phyloP scores from a whole-genome alignment of 2,888 invertebrate species.

The Uloborus plumipes region DNA sequence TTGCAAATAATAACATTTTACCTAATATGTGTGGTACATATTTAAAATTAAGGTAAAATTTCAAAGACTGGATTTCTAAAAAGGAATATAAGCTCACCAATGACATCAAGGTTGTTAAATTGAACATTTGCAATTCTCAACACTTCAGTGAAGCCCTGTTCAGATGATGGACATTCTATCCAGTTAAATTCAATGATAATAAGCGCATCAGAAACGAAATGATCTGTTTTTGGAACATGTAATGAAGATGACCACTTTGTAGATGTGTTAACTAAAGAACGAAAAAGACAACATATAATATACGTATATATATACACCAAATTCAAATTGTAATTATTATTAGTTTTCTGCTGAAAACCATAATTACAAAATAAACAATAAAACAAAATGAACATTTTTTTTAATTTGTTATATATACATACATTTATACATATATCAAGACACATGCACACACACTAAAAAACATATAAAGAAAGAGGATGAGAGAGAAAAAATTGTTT shows the following conservation, averaged over 20 bases:
- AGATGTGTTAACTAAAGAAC: slow-evolving; percentile 13
- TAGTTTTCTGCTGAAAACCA: too few species aligned
- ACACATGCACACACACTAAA: too few species aligned
- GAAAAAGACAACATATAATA: background rate
- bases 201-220: slow-evolving; percentile 72
- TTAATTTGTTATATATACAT: too few species aligned
- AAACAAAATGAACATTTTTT: too few species aligned
- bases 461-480: too few species aligned
- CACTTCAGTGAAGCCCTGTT: slow-evolving; percentile 71
- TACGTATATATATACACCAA: too few species aligned
- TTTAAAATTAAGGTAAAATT: background rate
- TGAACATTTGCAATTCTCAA: slow-evolving; percentile 86
- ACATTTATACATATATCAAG: too few species aligned
- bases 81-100: slow-evolving; percentile 76
- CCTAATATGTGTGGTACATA: too few species aligned
- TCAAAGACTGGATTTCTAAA: background rate
- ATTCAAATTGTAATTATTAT: too few species aligned
- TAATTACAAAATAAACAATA: too few species aligned
- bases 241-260: slow-evolving; percentile 51
- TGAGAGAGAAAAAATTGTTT: too few species aligned
- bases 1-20: too few species aligned
- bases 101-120: slow-evolving; percentile 94
- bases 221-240: slow-evolving; percentile 57
- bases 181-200: slow-evolving; percentile 84
- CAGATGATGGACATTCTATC: slow-evolving; percentile 72